These are phyloP conservation scores for Adrianichthys oophorus DNA, from an alignment of 2,797 vertebrate genomes.

Conservation along the genomic window DNA sequence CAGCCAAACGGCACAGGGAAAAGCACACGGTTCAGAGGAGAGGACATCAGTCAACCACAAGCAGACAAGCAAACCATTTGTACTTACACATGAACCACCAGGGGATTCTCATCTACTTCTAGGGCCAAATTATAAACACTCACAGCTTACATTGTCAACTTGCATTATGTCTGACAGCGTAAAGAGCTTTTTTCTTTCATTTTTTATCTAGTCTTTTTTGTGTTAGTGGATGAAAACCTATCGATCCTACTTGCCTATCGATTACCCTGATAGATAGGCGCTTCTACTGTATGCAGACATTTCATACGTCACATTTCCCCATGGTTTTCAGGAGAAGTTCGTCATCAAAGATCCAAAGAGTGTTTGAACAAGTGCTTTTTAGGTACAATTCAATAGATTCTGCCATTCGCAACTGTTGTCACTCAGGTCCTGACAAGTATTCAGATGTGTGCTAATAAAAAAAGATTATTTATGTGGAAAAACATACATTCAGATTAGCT, in stretches of 20 bases:
- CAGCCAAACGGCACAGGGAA: slow-evolving; percentile 80
- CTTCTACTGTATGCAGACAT: slow-evolving; percentile 71
- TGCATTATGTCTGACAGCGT: slow-evolving; percentile 87
- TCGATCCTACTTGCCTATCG: slow-evolving; percentile 52
- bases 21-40: slow-evolving; percentile 92
- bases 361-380: slow-evolving; percentile 43
- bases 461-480: slow-evolving; percentile 48
- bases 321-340: slow-evolving; percentile 27
- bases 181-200: slow-evolving; percentile 67
- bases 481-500: slow-evolving; percentile 31
- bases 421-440: slow-evolving; percentile 74
- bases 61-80: slow-evolving; percentile 40
- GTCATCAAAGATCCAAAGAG: slow-evolving; percentile 25
- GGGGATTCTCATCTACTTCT: slow-evolving; percentile 66
- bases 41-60: slow-evolving; percentile 69
- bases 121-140: slow-evolving; percentile 85
- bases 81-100: slow-evolving; percentile 66
- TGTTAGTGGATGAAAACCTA: slow-evolving; percentile 54
- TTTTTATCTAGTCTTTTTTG: slow-evolving; percentile 48
- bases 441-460: slow-evolving; percentile 73
- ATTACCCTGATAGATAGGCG: slow-evolving; percentile 41
- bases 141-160: slow-evolving; percentile 98
- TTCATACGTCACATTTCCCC: slow-evolving; percentile 50
- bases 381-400: slow-evolving; percentile 86
- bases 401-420: slow-evolving; percentile 87